These are phyloP conservation scores for Globicephala melas DNA, from an alignment of 2,113 vertebrate species.

Conservation along the genomic window DNA sequence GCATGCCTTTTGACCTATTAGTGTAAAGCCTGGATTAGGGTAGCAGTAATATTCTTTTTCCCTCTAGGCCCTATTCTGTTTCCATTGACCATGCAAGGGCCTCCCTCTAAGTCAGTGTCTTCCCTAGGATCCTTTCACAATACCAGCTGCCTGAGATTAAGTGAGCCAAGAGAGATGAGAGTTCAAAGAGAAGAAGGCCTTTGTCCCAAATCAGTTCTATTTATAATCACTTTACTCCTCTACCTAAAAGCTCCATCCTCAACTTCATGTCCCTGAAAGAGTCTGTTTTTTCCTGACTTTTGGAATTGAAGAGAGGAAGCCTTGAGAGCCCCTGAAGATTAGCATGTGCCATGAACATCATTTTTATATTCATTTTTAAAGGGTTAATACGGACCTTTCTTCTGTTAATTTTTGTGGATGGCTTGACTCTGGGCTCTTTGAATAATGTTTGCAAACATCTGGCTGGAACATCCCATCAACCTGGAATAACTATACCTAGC, in stretches of 20 bases:
- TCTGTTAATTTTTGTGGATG: neutral
- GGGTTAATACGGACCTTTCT: neutral
- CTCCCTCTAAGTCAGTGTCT: neutral
- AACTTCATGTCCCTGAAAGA: neutral
- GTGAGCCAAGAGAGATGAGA: neutral
- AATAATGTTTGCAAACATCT: neutral
- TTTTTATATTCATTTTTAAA: neutral
- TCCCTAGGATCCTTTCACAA: neutral
- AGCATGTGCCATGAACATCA: neutral
- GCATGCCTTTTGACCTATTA: neutral
- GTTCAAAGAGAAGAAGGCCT: neutral
- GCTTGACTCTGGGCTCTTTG: neutral
- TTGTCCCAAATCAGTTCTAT: neutral
- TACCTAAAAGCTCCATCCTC: neutral
- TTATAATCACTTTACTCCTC: neutral
- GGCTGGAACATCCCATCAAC: neutral
- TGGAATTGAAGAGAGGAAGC: neutral
- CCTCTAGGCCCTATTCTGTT: neutral
- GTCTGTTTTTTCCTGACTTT: neutral
- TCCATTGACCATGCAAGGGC: neutral
- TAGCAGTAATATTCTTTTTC: neutral
- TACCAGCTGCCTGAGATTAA: neutral
- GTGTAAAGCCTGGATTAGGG: neutral
- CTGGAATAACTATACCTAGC: neutral
- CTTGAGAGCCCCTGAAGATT: neutral